Percentiles rank a stretch among this genome's conserved stretches.
Conservation (phyloP, 1,140 invertebrate species). For the Sarcophaga bullata region DNA sequence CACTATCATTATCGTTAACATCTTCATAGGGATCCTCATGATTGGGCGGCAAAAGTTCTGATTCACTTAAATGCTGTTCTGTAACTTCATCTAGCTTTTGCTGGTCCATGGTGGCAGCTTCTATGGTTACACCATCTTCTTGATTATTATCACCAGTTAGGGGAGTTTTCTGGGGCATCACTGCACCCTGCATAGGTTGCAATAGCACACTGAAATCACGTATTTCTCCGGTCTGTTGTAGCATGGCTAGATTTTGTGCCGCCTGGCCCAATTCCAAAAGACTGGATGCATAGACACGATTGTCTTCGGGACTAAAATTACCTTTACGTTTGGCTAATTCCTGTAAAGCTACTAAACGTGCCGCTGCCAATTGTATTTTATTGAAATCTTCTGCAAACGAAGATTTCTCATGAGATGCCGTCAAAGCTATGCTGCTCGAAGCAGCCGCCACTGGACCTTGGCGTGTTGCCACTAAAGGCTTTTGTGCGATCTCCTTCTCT, state of each 20-base stretch:
- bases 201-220: conserved; percentile 62
- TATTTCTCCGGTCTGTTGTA: conserved; percentile 62
- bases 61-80: conserved; percentile 56
- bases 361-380: conserved; percentile 67
- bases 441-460: background rate
- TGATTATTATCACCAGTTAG: conserved; percentile 59
- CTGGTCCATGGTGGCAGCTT: conserved; percentile 30
- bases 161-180: conserved; percentile 4
- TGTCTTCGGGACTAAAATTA: conserved; percentile 64
- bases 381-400: conserved; percentile 55
- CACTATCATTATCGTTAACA: conserved; percentile 58
- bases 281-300: conserved; percentile 65
- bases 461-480: background rate
- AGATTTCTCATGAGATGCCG: background rate
- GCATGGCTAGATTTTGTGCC: conserved; percentile 65
- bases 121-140: conserved; percentile 43
- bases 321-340: conserved; percentile 67
- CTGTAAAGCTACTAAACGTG: conserved; percentile 67
- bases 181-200: conserved; percentile 46
- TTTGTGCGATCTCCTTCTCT: background rate
- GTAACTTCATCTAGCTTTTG: conserved; percentile 59
- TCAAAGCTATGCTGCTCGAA: conserved; percentile 8
- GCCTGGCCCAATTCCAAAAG: conserved; percentile 66
- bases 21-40: conserved; percentile 62
- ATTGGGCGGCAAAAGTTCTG: conserved; percentile 57